These are phyloP conservation scores for Gymnocephalus cernua DNA, from an alignment of 2,113 vertebrate species.

Conservation along the genomic window DNA sequence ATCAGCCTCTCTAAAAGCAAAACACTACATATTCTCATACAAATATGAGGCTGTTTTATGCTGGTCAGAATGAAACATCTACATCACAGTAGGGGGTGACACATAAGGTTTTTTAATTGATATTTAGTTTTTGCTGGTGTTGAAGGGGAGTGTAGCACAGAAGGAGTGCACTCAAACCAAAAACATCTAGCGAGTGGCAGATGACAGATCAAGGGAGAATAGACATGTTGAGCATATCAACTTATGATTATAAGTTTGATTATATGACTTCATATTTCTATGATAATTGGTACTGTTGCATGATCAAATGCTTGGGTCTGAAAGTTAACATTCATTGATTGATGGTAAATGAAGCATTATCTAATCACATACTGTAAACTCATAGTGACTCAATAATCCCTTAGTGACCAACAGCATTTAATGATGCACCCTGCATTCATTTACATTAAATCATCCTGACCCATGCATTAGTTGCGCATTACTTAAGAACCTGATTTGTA, in stretches of 20 bases:
- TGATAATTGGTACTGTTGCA: not conserved
- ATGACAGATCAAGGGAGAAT: not conserved
- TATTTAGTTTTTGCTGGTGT: not conserved
- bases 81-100: not conserved
- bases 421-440: not conserved
- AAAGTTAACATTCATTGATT: not conserved
- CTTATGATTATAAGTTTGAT: no score
- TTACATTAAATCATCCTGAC: conserved; percentile 6
- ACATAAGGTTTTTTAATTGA: not conserved
- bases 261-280: not conserved
- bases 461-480: conserved; percentile 8
- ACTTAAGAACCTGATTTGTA: not conserved
- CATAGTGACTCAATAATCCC: not conserved
- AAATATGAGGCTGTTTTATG: not conserved
- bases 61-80: not conserved
- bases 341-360: not conserved
- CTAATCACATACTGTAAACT: not conserved
- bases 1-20: not conserved
- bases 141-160: not conserved
- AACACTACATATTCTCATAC: not conserved
- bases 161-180: not conserved
- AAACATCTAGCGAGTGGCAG: not conserved
- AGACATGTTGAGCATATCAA: not conserved
- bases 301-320: not conserved
- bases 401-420: not conserved